Evolutionary conservation across 2,888 invertebrate species (phyloP).

Genomic region (Lithodes maja): DNA sequence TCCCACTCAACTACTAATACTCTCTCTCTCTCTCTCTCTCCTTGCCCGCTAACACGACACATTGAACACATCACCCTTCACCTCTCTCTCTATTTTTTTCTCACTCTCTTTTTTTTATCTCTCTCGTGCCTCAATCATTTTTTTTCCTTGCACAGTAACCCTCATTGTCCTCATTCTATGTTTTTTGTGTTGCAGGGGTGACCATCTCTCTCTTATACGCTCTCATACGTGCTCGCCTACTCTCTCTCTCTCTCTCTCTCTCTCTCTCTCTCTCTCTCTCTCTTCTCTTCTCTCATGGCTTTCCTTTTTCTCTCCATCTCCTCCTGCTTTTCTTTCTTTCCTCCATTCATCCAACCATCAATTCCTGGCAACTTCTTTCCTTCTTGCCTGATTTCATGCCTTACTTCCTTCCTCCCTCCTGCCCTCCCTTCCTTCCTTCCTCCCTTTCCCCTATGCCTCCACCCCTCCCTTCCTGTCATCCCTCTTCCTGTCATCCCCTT

Average conservation of each 20-base stretch:
- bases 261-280: neutral
- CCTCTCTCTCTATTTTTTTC: neutral
- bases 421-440: neutral
- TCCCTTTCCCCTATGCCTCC: neutral
- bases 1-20: neutral
- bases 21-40: neutral
- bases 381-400: neutral
- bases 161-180: neutral
- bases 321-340: neutral
- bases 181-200: neutral
- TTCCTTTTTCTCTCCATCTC: neutral
- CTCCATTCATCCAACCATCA: neutral
- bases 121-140: neutral
- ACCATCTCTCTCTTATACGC: neutral
- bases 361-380: neutral
- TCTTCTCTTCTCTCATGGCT: neutral
- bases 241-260: neutral
- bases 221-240: neutral
- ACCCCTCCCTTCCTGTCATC: neutral
- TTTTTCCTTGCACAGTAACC: neutral
- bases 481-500: neutral
- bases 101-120: neutral
- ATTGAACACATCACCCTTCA: neutral
- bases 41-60: neutral
- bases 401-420: slow-evolving; percentile 6